Evolutionary conservation across 2,797 vertebrate genomes (phyloP).

Genomic region (Enteromius afrohamiltoni): DNA sequence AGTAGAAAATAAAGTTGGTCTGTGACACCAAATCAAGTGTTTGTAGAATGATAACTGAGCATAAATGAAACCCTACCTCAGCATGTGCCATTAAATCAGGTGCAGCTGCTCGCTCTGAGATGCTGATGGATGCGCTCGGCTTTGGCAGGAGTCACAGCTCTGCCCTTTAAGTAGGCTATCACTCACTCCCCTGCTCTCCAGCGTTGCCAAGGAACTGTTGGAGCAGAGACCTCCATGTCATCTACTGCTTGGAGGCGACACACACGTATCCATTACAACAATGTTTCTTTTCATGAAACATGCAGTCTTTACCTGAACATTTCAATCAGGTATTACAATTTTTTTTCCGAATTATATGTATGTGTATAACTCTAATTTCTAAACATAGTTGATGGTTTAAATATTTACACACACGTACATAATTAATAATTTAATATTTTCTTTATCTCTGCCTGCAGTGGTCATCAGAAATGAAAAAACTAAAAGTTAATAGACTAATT

Average conservation of each 20-base stretch:
- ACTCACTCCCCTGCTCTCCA: slow-evolving; percentile 39
- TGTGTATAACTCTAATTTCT: too few species aligned
- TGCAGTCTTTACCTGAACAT: background rate
- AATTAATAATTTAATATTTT: background rate
- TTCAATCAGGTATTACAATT: background rate
- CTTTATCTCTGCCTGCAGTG: background rate
- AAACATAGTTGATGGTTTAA: too few species aligned
- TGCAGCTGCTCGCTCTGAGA: slow-evolving; percentile 18
- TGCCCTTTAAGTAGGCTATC: slow-evolving; percentile 50
- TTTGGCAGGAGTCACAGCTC: slow-evolving; percentile 10
- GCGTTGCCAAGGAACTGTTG: slow-evolving; percentile 61
- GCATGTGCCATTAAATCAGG: slow-evolving; percentile 29
- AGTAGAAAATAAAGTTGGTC: background rate
- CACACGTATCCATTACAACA: background rate
- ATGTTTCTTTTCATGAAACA: background rate
- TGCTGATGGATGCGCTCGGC: slow-evolving; percentile 4
- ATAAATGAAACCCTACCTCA: slow-evolving; percentile 30
- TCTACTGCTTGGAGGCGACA: slow-evolving; percentile 6
- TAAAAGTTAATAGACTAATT: too few species aligned
- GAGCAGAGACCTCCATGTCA: slow-evolving; percentile 34
- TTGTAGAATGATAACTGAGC: background rate
- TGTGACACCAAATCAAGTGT: background rate
- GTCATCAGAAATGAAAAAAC: background rate
- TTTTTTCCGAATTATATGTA: too few species aligned
- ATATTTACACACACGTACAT: too few species aligned